These are phyloP conservation scores for Acanthornis magna DNA, from an alignment of 2,797 vertebrate genomes.

Conservation along the genomic window DNA sequence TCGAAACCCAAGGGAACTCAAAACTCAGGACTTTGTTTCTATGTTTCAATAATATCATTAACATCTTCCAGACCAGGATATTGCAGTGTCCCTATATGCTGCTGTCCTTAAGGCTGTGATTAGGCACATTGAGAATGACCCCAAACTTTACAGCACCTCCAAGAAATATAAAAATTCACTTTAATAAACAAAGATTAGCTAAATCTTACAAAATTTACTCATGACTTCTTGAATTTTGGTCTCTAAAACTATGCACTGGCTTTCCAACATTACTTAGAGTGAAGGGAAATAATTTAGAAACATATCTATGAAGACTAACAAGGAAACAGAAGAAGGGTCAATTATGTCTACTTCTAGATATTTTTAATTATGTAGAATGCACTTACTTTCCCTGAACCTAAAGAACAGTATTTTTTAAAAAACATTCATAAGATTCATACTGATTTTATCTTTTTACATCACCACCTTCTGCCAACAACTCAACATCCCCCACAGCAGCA, in stretches of 20 bases:
- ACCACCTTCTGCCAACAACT: background rate
- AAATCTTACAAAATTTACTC: background rate
- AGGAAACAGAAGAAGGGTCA: rapidly evolving
- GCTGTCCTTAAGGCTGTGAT: background rate
- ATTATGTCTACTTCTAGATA: background rate
- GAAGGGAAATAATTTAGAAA: background rate
- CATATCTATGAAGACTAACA: background rate
- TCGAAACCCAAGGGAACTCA: background rate
- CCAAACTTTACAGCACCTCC: background rate
- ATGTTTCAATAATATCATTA: background rate
- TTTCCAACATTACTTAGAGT: background rate
- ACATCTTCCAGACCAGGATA: background rate
- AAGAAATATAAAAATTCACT: background rate
- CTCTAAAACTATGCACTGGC: background rate
- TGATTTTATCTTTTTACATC: background rate
- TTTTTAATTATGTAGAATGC: background rate
- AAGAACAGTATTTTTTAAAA: background rate
- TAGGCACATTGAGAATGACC: background rate
- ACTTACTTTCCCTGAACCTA: background rate
- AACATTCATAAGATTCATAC: background rate
- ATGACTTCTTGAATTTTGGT: background rate
- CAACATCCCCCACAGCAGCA: background rate
- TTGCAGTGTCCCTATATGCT: background rate
- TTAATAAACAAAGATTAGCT: background rate
- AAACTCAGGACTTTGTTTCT: background rate